Percentiles rank a stretch among this genome's conserved stretches.
Evolutionary conservation across 1,140 invertebrate species (phyloP).

Genomic region (Patella vulgata): DNA sequence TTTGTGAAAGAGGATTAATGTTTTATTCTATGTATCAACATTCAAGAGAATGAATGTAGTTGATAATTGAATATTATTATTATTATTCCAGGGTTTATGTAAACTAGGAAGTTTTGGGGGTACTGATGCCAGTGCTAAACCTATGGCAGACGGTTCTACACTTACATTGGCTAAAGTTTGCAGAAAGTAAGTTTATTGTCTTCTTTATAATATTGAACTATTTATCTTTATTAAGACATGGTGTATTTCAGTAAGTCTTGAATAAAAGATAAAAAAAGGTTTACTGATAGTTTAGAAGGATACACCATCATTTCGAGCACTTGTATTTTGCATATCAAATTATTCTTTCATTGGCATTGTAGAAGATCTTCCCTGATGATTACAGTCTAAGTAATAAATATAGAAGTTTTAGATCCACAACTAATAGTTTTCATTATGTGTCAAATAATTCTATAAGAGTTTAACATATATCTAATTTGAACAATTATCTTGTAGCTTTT

Average conservation of each 20-base stretch:
- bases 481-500: slow-evolving; percentile 77
- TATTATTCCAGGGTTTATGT: slow-evolving; percentile 82
- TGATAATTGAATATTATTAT: too few relatives aligned
- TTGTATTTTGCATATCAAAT: background rate
- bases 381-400: too few relatives aligned
- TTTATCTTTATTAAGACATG: background rate
- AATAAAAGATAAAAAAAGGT: background rate
- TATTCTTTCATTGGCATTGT: too few relatives aligned
- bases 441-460: too few relatives aligned
- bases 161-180: slow-evolving; percentile 95
- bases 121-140: slow-evolving; percentile 91
- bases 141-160: slow-evolving; percentile 95
- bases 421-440: too few relatives aligned
- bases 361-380: too few relatives aligned
- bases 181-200: slow-evolving; percentile 69
- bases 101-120: slow-evolving; percentile 96
- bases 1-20: too few relatives aligned
- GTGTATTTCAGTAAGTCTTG: too few relatives aligned
- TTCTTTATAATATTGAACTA: background rate
- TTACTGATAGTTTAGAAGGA: background rate
- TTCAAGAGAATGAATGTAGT: too few relatives aligned
- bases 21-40: too few relatives aligned
- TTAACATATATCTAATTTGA: too few relatives aligned
- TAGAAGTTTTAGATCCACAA: too few relatives aligned
- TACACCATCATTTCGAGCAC: background rate